phyloP scores from a whole-genome alignment of 2,797 vertebrate species.

The Arremon aurantiirostris region DNA sequence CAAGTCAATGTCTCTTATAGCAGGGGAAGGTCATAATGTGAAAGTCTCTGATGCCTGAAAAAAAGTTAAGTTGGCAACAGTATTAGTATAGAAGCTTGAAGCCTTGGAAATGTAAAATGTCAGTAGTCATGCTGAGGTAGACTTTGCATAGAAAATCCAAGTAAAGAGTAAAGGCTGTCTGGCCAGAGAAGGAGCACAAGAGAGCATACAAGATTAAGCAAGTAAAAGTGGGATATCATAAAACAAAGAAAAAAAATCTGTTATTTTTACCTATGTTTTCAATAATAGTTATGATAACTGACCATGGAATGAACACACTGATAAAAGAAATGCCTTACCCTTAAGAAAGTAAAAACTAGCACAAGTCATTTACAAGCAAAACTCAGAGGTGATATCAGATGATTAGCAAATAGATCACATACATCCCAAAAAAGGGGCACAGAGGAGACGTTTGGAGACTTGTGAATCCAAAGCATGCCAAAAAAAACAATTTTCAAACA shows the following conservation, averaged over 20 bases:
- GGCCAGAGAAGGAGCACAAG: background rate
- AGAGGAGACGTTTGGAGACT: background rate
- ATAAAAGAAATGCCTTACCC: rapidly evolving
- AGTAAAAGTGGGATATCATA: background rate
- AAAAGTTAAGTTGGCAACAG: background rate
- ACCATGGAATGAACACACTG: background rate
- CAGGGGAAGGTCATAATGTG: background rate
- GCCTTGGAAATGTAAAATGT: background rate
- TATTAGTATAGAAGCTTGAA: background rate
- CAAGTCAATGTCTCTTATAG: background rate
- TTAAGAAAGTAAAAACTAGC: background rate
- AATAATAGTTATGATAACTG: background rate
- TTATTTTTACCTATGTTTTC: background rate
- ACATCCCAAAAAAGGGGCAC: background rate
- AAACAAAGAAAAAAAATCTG: background rate
- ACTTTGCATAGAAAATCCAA: background rate
- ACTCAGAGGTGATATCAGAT: background rate
- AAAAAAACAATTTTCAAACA: background rate
- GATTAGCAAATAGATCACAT: background rate
- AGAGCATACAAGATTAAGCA: background rate
- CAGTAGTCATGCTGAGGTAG: background rate
- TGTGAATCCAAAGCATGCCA: background rate
- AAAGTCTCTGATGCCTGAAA: background rate
- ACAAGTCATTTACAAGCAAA: background rate
- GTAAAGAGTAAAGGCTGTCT: background rate